Conservation (phyloP, 2,888 invertebrate species). For the Gastrophysa polygoni region DNA sequence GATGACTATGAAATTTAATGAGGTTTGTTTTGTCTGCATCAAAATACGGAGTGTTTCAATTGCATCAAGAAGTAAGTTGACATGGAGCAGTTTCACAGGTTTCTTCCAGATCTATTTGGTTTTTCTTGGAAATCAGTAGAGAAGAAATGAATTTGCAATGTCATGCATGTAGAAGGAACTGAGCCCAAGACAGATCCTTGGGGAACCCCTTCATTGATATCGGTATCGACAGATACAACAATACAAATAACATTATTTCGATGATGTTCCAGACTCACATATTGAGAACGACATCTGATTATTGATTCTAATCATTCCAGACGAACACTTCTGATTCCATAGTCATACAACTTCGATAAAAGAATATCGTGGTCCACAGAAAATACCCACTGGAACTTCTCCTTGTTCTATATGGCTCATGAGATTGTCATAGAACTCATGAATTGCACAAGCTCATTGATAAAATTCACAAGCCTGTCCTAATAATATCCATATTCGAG, state of each 20-base stretch:
- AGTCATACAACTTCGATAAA: no score
- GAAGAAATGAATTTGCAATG: neutral
- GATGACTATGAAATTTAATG: neutral
- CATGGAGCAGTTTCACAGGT: neutral
- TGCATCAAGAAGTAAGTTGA: neutral
- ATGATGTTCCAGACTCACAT: neutral
- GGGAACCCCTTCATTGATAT: neutral
- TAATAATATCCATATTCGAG: no score
- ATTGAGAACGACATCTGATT: neutral
- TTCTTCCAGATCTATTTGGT: neutral
- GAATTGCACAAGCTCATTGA: no score
- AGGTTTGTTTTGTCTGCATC: neutral
- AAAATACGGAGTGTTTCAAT: no score
- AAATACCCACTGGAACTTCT: no score
- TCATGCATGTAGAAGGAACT: neutral
- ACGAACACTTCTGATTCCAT: neutral
- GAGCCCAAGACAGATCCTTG: slow-evolving; percentile 2
- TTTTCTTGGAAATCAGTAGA: neutral
- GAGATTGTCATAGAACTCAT: no score
- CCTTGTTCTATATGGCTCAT: no score
- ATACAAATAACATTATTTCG: neutral
- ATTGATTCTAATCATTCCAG: neutral
- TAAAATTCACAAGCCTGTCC: no score
- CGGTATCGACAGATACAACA: neutral
- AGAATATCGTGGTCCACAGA: no score